Evolutionary conservation across 2,888 invertebrate genomes (phyloP).

Genomic region (Ctena decussata): DNA sequence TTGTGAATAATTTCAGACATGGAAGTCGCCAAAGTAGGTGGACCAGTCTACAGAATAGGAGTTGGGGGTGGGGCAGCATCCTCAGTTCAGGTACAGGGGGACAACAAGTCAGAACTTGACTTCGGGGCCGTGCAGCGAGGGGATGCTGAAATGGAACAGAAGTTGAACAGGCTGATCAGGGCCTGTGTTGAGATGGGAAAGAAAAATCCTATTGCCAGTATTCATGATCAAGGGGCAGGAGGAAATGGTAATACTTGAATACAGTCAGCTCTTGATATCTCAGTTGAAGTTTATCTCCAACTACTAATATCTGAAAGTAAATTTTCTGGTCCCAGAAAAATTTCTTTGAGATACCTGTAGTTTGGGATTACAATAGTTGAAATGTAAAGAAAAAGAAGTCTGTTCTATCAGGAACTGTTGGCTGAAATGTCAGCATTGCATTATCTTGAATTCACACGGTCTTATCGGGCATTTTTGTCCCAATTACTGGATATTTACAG

Average conservation of each 20-base stretch:
- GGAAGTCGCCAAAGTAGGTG: constrained; percentile 97
- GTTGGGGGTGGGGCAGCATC: constrained; percentile 99
- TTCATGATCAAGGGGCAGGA: constrained; percentile 99
- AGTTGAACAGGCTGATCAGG: constrained; percentile 96
- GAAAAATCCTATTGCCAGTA: constrained; percentile 95
- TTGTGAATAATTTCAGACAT: constrained; percentile 89
- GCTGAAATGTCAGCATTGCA: no score
- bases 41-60: constrained; percentile 98
- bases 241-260: constrained; percentile 89
- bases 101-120: constrained; percentile 94
- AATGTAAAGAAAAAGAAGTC: no score
- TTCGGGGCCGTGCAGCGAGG: constrained; percentile 98
- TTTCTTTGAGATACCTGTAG: no score
- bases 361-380: no score
- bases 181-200: constrained; percentile 95
- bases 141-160: constrained; percentile 99
- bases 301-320: no score
- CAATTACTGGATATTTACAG: no score
- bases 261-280: no score
- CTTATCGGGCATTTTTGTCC: no score
- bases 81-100: constrained; percentile 97
- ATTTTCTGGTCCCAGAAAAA: no score
- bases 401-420: no score
- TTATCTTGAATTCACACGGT: no score
- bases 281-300: no score